Conservation (phyloP, 2,797 vertebrate species). For the Apogon hyalosoma region DNA sequence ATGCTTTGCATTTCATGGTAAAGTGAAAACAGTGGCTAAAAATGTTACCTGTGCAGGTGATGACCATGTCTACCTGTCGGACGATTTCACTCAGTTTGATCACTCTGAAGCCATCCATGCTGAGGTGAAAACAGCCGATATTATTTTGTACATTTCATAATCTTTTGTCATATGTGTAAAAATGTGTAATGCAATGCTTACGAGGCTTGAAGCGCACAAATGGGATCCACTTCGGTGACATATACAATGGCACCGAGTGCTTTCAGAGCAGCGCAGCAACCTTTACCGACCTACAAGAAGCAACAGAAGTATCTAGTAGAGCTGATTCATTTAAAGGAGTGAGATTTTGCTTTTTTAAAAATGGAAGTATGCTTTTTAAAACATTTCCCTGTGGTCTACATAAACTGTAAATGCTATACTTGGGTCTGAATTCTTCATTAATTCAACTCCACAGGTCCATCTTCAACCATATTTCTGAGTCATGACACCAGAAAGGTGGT, state of each 20-base stretch:
- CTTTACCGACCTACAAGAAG: conserved; percentile 90
- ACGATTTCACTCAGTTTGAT: conserved; percentile 91
- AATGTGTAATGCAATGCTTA: conserved; percentile 70
- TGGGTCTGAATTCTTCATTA: too few relatives aligned
- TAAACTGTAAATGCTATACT: too few relatives aligned
- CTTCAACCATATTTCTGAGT: too few relatives aligned
- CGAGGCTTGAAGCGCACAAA: conserved; percentile 96
- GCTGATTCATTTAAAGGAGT: not conserved
- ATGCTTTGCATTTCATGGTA: too few relatives aligned
- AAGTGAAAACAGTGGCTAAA: too few relatives aligned
- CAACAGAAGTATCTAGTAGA: not conserved
- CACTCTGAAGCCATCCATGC: conserved; percentile 97
- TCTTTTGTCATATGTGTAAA: not conserved
- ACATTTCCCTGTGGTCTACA: too few relatives aligned
- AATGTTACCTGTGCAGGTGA: conserved; percentile 93
- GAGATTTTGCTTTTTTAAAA: too few relatives aligned
- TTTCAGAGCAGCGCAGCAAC: conserved; percentile 92
- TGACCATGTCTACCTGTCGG: conserved; percentile 91
- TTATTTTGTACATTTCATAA: conserved; percentile 10
- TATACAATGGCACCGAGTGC: conserved; percentile 92
- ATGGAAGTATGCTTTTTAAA: too few relatives aligned
- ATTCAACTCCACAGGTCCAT: too few relatives aligned
- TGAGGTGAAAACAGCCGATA: conserved; percentile 50
- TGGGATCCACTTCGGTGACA: conserved; percentile 94
- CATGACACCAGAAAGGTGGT: too few relatives aligned